These are phyloP conservation scores for Drosophila triauraria DNA, from an alignment of 1,140 invertebrate species.

Conservation along the genomic window DNA sequence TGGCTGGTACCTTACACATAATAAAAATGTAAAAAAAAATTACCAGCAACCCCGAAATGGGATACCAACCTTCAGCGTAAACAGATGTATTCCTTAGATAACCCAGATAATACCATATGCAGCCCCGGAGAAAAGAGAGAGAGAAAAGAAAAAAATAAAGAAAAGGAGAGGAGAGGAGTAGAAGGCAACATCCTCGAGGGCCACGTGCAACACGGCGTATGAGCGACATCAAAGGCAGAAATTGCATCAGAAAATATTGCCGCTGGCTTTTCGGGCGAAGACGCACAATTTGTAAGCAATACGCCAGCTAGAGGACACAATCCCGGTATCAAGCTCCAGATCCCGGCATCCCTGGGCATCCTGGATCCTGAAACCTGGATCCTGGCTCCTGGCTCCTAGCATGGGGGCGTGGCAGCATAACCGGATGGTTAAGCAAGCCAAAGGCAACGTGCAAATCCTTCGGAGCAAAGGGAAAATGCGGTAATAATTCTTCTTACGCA, in stretches of 20 bases:
- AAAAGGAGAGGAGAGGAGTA: no score
- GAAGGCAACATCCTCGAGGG: conserved; percentile 14
- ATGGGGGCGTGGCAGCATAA: conserved; percentile 16
- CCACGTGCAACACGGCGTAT: conserved; percentile 71
- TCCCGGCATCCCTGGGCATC: background rate
- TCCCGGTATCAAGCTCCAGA: conserved; percentile 31
- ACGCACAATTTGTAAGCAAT: conserved; percentile 69
- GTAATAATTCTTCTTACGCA: conserved; percentile 75
- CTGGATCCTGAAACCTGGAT: no score
- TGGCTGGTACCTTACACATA: no score
- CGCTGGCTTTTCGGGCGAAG: conserved; percentile 32
- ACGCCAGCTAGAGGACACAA: conserved; percentile 30
- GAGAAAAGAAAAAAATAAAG: background rate
- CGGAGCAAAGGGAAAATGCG: conserved; percentile 51
- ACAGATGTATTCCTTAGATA: background rate
- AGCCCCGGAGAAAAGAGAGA: background rate
- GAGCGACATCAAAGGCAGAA: conserved; percentile 55
- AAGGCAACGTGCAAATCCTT: conserved; percentile 62
- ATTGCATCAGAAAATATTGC: conserved; percentile 56
- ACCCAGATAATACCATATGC: conserved; percentile 1
- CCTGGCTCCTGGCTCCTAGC: background rate
- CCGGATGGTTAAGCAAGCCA: conserved; percentile 56
- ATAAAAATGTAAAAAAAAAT: background rate
- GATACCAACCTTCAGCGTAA: background rate
- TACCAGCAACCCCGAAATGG: background rate